phyloP scores from a whole-genome alignment of 2,797 vertebrate species.

The Amphiprion clarkii region DNA sequence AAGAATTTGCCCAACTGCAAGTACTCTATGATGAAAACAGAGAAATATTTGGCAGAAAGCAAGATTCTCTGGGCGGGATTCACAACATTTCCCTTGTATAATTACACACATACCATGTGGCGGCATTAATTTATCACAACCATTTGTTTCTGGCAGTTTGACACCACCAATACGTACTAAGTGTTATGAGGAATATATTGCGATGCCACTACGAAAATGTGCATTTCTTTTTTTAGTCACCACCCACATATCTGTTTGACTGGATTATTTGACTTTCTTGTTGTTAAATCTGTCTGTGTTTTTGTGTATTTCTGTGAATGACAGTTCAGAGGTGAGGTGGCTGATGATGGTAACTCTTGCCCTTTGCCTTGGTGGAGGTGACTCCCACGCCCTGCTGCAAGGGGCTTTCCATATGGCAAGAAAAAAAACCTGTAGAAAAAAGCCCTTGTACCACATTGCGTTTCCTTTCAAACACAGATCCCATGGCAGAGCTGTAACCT shows the following conservation, averaged over 20 bases:
- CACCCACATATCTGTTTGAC: constrained; percentile 18
- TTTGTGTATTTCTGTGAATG: background rate
- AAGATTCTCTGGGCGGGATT: background rate
- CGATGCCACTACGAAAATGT: background rate
- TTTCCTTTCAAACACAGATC: constrained; percentile 67
- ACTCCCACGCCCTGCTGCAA: constrained; percentile 63
- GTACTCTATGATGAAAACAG: background rate
- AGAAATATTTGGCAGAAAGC: constrained; percentile 4
- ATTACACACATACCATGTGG: background rate
- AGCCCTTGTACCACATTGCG: constrained; percentile 45
- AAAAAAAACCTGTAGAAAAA: constrained; percentile 45
- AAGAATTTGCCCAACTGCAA: background rate
- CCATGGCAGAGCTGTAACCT: constrained; percentile 57
- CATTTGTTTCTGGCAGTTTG: constrained; percentile 4
- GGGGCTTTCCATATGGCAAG: constrained; percentile 44
- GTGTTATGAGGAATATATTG: background rate
- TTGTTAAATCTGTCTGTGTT: background rate
- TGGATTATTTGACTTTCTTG: constrained; percentile 1
- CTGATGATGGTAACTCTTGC: constrained; percentile 9
- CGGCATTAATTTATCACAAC: background rate
- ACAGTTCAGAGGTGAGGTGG: background rate
- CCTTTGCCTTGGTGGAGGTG: constrained; percentile 43
- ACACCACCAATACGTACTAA: constrained; percentile 2
- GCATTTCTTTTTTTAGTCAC: constrained; percentile 7
- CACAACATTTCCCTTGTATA: constrained; percentile 3